Conservation (phyloP, 1,140 invertebrate species). For the Adoxophyes honmai region DNA sequence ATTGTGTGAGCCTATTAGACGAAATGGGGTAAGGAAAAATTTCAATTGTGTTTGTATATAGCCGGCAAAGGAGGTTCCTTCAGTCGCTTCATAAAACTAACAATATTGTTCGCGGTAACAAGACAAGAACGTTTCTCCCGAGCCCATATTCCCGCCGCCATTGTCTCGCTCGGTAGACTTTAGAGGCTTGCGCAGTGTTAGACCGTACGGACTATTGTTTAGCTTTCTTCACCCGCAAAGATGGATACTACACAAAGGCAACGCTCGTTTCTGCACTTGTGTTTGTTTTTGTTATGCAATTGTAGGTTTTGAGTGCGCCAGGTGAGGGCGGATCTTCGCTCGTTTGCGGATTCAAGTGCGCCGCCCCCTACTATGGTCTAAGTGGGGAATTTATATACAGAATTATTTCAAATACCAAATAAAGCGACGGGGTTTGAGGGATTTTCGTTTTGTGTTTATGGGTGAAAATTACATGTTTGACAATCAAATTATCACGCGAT, state of each 20-base stretch:
- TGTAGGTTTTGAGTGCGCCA: constrained; percentile 58
- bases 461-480: no score
- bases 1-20: constrained; percentile 16
- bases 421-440: no score
- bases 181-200: constrained; percentile 57
- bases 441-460: no score
- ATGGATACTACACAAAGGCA: constrained; percentile 61
- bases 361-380: constrained; percentile 20
- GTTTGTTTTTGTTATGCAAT: constrained; percentile 72
- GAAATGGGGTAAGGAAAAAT: neutral
- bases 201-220: constrained; percentile 60
- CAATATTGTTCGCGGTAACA: constrained; percentile 68
- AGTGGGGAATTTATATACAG: no score
- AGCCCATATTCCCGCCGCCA: constrained; percentile 59
- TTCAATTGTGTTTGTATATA: constrained; percentile 11
- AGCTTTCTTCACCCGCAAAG: constrained; percentile 66
- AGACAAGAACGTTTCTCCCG: constrained; percentile 61
- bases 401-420: no score
- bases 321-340: constrained; percentile 47
- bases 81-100: constrained; percentile 69
- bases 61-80: constrained; percentile 54
- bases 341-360: constrained; percentile 59
- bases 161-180: constrained; percentile 65
- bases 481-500: no score
- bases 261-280: constrained; percentile 56